phyloP scores from a whole-genome alignment of 2,888 invertebrate species.

The Rotaria sp. region DNA sequence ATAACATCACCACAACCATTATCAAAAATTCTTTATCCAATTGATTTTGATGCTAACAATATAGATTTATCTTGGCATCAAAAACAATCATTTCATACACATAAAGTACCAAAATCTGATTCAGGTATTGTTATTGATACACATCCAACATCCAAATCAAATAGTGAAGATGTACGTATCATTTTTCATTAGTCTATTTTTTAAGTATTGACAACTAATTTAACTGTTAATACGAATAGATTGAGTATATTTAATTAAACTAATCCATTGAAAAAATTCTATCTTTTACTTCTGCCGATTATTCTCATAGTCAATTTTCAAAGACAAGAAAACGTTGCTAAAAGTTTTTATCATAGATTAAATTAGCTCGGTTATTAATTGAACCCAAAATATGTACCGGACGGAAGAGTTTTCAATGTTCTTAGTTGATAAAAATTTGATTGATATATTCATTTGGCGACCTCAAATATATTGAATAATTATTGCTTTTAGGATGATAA shows the following conservation, averaged over 20 bases:
- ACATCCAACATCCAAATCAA: background rate
- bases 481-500: background rate
- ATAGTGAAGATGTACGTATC: background rate
- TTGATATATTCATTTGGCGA: too few species aligned
- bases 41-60: background rate
- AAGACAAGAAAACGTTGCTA: background rate
- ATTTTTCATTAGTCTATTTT: too few species aligned
- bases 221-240: too few species aligned
- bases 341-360: background rate
- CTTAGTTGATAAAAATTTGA: too few species aligned
- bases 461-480: too few species aligned
- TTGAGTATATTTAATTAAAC: too few species aligned
- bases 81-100: background rate
- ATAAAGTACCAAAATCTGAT: background rate
- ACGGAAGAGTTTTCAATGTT: background rate
- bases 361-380: background rate
- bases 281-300: too few species aligned
- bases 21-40: constrained; percentile 22
- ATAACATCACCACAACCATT: background rate
- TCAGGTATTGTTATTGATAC: background rate
- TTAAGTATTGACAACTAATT: too few species aligned
- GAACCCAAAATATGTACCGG: background rate
- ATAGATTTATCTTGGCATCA: background rate
- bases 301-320: background rate
- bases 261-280: background rate